Conservation (phyloP, 2,113 vertebrate genomes). For the Polyodon spathula region DNA sequence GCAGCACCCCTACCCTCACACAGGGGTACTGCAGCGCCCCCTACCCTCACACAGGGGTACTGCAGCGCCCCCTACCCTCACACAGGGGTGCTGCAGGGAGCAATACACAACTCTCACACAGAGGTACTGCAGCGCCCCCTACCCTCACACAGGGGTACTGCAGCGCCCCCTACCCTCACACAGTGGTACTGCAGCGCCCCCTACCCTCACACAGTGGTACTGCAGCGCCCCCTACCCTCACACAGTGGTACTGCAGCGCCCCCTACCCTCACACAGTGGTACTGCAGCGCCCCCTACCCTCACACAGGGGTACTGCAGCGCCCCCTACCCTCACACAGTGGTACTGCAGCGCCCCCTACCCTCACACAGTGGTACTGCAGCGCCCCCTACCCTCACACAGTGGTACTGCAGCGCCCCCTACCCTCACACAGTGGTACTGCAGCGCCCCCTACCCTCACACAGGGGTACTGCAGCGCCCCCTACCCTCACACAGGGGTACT, state of each 20-base stretch:
- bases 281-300: neutral
- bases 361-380: neutral
- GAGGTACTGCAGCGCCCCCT: no score
- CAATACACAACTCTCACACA: neutral
- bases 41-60: constrained; percentile 64
- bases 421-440: neutral
- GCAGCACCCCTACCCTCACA: neutral
- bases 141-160: neutral
- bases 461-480: no score
- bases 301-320: neutral
- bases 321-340: neutral
- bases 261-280: neutral
- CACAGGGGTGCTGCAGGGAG: neutral
- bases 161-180: neutral
- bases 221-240: neutral
- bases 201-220: no score
- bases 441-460: neutral
- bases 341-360: no score
- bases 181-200: constrained; percentile 92
- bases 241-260: neutral
- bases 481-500: no score
- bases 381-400: neutral
- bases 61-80: constrained; percentile 51
- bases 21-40: no score
- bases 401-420: no score